These are phyloP conservation scores for Cavia aperea DNA, from an alignment of 2,113 vertebrate species.

Conservation along the genomic window DNA sequence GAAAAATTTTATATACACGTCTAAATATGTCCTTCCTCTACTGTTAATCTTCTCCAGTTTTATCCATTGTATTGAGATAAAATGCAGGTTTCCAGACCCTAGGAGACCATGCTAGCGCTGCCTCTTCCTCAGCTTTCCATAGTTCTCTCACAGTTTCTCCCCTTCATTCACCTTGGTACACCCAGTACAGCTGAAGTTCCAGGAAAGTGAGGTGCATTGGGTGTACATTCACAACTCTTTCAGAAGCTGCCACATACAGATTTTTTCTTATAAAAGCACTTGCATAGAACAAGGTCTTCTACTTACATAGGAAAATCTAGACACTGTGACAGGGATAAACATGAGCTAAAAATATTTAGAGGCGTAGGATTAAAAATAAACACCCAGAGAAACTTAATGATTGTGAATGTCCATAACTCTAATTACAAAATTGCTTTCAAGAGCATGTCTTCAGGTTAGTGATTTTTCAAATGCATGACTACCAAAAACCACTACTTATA, in stretches of 20 bases:
- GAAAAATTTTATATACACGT: not conserved
- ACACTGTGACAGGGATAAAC: not conserved
- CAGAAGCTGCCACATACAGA: not conserved
- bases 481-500: not conserved
- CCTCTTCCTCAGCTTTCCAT: not conserved
- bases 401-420: not conserved
- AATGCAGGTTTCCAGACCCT: not conserved
- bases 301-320: not conserved
- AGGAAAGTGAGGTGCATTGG: too few species aligned
- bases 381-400: not conserved
- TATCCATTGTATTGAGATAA: not conserved
- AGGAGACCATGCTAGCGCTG: not conserved
- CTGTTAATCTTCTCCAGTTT: not conserved
- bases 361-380: not conserved
- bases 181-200: not conserved
- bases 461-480: constrained; percentile 24
- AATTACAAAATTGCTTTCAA: not conserved
- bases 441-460: not conserved
- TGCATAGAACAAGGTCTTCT: not conserved
- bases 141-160: not conserved
- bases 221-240: not conserved
- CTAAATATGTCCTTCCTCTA: not conserved
- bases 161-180: not conserved
- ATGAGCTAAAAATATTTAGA: not conserved
- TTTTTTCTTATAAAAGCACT: not conserved